Conservation (phyloP, 2,888 invertebrate species). For the Gortyna flavago region DNA sequence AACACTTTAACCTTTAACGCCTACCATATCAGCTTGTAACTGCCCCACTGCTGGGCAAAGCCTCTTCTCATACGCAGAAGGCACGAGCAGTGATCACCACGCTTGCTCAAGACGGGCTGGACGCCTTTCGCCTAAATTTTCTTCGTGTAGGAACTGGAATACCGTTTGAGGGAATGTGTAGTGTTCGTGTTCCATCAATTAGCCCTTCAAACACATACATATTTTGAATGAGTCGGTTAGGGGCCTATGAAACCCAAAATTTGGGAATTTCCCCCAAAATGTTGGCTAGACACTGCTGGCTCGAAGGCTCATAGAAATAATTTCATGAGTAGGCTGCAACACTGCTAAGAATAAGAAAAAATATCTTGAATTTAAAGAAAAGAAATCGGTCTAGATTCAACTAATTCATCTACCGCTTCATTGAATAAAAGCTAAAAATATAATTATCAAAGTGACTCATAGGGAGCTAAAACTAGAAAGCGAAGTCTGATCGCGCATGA, state of each 20-base stretch:
- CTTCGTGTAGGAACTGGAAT: not conserved
- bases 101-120: not conserved
- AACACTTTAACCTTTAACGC: conserved; percentile 1
- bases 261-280: not conserved
- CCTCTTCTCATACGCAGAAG: not conserved
- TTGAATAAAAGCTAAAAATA: conserved; percentile 57
- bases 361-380: not conserved
- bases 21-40: not conserved
- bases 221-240: not conserved
- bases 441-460: conserved; percentile 53
- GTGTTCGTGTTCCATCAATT: not conserved
- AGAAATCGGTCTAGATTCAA: not conserved
- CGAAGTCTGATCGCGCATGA: conserved; percentile 33
- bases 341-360: not conserved
- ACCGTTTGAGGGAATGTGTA: not conserved
- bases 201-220: no score
- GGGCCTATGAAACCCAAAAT: not conserved
- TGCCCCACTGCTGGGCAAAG: not conserved
- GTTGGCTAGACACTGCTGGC: not conserved
- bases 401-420: conserved; percentile 27
- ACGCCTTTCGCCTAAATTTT: not conserved
- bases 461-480: conserved; percentile 45
- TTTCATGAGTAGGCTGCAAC: no score
- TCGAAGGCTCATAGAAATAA: not conserved
- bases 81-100: not conserved